These are phyloP conservation scores for Squalus acanthias DNA, from an alignment of 2,797 vertebrate species.

Conservation along the genomic window DNA sequence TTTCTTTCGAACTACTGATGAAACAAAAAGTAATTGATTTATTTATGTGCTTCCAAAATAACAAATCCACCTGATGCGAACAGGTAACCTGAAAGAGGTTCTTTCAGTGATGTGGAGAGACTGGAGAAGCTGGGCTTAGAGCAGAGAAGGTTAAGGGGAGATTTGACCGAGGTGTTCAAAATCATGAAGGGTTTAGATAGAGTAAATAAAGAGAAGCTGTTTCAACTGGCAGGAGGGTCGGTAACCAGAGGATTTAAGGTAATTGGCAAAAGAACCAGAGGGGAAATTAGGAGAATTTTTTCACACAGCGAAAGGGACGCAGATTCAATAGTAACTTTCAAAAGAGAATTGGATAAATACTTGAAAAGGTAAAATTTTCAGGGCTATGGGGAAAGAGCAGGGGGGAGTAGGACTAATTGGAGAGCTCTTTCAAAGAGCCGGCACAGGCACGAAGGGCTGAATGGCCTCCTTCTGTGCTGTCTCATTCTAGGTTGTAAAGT, in stretches of 20 bases:
- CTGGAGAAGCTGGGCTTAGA: background rate
- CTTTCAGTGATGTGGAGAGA: background rate
- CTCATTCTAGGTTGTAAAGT: background rate
- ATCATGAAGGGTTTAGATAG: background rate
- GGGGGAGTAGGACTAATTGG: background rate
- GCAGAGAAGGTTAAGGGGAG: background rate
- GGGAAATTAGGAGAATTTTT: background rate
- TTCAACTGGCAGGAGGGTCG: background rate
- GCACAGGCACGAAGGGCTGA: background rate
- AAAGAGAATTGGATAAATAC: too few relatives aligned
- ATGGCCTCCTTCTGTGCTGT: background rate
- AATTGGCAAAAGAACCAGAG: background rate
- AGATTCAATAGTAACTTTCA: background rate
- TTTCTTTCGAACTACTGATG: constrained; percentile 56
- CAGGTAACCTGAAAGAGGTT: background rate
- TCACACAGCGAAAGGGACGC: background rate
- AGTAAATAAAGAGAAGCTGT: background rate
- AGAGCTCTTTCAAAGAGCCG: background rate
- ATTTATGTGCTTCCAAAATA: background rate
- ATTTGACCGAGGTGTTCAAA: background rate
- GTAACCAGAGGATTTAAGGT: background rate
- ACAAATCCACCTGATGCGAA: background rate
- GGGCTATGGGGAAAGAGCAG: background rate
- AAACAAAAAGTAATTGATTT: constrained; percentile 11
- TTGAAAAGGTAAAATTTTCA: background rate